Percentiles rank a stretch among this genome's conserved stretches.
These are phyloP conservation scores for Malthinus flaveolus DNA, from an alignment of 2,888 invertebrate species.

Conservation along the genomic window DNA sequence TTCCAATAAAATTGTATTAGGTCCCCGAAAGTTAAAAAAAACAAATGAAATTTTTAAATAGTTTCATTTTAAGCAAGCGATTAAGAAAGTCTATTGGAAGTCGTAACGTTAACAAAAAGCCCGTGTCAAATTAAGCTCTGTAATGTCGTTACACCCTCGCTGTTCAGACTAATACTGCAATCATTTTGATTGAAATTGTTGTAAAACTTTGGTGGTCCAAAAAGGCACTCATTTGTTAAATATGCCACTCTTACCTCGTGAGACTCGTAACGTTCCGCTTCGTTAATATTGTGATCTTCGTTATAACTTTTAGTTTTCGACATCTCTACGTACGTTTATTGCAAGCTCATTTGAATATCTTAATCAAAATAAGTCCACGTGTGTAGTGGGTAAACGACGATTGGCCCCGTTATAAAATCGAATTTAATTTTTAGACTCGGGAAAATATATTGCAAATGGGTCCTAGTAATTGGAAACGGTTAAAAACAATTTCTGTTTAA, in stretches of 20 bases:
- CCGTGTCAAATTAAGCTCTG: constrained; percentile 41
- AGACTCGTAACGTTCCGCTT: constrained; percentile 41
- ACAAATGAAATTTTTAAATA: constrained; percentile 28
- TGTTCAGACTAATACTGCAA: constrained; percentile 46
- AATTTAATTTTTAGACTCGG: no score
- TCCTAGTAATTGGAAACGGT: no score
- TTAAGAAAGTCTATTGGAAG: constrained; percentile 30
- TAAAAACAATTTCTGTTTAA: no score
- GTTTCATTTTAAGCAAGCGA: constrained; percentile 34
- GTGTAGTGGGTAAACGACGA: background rate
- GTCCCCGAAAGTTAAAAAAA: background rate
- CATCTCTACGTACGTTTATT: constrained; percentile 25
- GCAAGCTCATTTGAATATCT: constrained; percentile 21
- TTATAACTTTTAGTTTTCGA: constrained; percentile 30
- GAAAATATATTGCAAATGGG: no score
- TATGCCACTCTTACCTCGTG: constrained; percentile 40
- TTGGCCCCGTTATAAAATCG: no score
- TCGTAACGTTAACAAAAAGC: constrained; percentile 39
- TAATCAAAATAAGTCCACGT: constrained; percentile 8
- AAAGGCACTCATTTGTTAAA: constrained; percentile 48
- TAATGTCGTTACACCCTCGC: constrained; percentile 35
- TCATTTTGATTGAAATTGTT: constrained; percentile 52
- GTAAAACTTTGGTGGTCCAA: constrained; percentile 47
- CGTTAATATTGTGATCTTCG: constrained; percentile 36
- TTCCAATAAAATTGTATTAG: no score